A percentile compares a stretch with the other conserved stretches of the same genome.
Conservation (phyloP, 64 coral and sea anemone species). For the Dendronephthya gigantea region DNA sequence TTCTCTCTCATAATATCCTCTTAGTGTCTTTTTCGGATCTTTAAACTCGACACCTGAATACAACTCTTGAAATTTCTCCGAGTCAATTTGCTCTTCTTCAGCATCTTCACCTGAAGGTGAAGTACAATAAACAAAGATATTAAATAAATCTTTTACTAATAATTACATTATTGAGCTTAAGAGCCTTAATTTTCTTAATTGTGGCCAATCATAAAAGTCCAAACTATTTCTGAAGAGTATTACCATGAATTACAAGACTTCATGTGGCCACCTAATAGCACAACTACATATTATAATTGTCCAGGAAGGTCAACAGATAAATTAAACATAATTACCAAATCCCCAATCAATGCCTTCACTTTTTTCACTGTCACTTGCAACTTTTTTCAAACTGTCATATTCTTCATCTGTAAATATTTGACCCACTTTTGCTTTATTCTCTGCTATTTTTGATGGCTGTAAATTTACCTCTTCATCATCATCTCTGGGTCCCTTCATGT, state of each 20-base stretch:
- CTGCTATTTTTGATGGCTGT: neutral
- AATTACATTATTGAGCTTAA: too few species aligned
- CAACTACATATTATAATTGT: too few species aligned
- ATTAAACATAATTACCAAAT: constrained; percentile 52
- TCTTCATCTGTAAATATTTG: constrained; percentile 81
- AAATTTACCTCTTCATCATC: constrained; percentile 1
- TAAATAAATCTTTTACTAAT: too few species aligned
- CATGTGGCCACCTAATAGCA: too few species aligned
- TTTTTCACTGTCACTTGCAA: constrained; percentile 37
- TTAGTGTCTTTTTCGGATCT: constrained; percentile 89
- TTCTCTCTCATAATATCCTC: constrained; percentile 96
- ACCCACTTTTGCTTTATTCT: constrained; percentile 41
- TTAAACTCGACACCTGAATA: constrained; percentile 49
- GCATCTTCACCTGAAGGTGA: constrained; percentile 58
- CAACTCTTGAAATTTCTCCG: constrained; percentile 42
- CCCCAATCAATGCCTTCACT: constrained; percentile 76
- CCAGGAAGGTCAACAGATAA: neutral
- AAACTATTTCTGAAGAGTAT: too few species aligned
- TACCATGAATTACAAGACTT: too few species aligned
- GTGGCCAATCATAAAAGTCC: too few species aligned
- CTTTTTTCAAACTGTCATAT: constrained; percentile 80
- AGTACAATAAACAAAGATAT: constrained; percentile 31
- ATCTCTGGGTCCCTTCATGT: neutral
- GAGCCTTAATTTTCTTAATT: too few species aligned
- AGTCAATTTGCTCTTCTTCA: constrained; percentile 37